phyloP scores from a whole-genome alignment of 2,113 vertebrate genomes.

The Xenus cinereus region DNA sequence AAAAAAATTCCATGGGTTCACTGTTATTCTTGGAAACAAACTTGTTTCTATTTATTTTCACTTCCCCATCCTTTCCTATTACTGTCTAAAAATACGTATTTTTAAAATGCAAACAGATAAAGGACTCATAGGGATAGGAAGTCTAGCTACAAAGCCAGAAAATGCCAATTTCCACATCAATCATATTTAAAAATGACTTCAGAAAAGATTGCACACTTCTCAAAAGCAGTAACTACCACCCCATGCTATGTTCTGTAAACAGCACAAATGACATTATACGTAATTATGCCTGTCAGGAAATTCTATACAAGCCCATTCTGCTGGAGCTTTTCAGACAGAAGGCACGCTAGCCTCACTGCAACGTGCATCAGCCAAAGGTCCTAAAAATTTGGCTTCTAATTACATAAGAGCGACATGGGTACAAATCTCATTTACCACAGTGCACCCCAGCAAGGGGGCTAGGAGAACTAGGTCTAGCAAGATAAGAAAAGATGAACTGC shows the following conservation, averaged over 20 bases:
- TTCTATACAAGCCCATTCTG: not conserved
- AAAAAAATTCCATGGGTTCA: not conserved
- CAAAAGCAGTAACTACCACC: slow-evolving; percentile 40
- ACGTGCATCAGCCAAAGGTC: not conserved
- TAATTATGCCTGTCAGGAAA: not conserved
- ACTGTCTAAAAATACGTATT: not conserved
- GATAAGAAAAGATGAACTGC: not conserved
- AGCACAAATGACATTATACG: not conserved
- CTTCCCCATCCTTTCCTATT: not conserved
- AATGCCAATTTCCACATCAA: slow-evolving; percentile 30
- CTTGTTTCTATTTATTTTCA: not conserved
- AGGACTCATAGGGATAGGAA: not conserved
- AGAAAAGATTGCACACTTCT: slow-evolving; percentile 20
- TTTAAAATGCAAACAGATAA: not conserved
- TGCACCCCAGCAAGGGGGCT: not conserved
- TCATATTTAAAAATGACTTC: slow-evolving; percentile 2
- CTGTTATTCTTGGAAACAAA: not conserved
- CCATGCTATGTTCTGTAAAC: slow-evolving; percentile 41
- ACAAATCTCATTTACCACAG: not conserved
- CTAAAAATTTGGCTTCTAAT: not conserved
- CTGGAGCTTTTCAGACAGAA: not conserved
- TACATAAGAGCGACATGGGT: not conserved
- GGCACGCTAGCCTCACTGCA: not conserved
- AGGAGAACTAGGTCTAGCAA: not conserved
- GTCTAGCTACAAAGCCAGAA: not conserved